Conservation (phyloP, 23 tunicate genomes). For the Styela plicata region DNA sequence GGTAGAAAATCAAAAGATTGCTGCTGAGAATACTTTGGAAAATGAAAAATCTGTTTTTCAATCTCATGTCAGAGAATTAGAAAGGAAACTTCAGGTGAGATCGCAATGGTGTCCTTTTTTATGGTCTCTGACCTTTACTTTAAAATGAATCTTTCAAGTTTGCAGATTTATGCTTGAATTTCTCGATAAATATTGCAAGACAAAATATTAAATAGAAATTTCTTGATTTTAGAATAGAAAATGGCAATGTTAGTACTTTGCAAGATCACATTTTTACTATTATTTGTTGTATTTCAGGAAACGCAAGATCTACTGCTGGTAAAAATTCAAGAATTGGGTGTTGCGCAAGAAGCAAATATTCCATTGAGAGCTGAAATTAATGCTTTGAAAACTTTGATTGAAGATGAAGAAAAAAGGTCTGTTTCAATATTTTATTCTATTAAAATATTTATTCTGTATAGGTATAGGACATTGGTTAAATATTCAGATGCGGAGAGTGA, state of each 20-base stretch:
- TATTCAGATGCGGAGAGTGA: no score
- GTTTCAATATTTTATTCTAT: neutral
- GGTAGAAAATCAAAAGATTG: slow-evolving; percentile 45
- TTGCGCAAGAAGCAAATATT: slow-evolving; percentile 67
- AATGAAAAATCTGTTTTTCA: slow-evolving; percentile 57
- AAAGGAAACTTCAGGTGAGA: slow-evolving; percentile 75
- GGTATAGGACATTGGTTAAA: no score
- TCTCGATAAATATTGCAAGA: no score
- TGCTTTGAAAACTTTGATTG: slow-evolving; percentile 63
- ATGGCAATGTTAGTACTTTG: no score
- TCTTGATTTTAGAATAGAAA: no score
- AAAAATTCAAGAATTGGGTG: slow-evolving; percentile 64
- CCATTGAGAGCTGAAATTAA: slow-evolving; percentile 78
- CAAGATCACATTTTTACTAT: neutral
- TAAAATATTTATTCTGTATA: no score
- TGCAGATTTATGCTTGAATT: neutral
- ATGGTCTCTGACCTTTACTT: no score
- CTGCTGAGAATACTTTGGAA: slow-evolving; percentile 38
- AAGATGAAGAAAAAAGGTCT: slow-evolving; percentile 86
- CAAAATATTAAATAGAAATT: no score
- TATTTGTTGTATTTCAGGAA: slow-evolving; percentile 48
- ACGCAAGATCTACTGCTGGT: slow-evolving; percentile 84
- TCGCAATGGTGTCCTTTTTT: no score
- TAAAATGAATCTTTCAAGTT: neutral
- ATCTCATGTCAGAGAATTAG: slow-evolving; percentile 46